These are phyloP conservation scores for Salvator merianae DNA, from an alignment of 2,113 vertebrate species.

Conservation along the genomic window DNA sequence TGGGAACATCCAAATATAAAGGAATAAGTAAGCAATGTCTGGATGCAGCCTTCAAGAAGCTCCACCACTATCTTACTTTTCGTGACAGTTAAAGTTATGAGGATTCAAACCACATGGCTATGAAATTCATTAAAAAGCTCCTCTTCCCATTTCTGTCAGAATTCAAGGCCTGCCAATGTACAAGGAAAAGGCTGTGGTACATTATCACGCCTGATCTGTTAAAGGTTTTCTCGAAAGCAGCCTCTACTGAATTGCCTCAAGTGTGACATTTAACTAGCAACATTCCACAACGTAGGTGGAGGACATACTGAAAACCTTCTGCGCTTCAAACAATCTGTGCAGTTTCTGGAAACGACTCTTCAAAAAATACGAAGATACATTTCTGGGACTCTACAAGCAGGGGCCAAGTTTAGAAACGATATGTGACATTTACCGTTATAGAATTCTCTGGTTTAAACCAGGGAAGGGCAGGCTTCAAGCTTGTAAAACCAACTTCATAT, in stretches of 20 bases:
- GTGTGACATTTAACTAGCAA: neutral
- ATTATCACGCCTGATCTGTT: neutral
- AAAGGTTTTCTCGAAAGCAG: neutral
- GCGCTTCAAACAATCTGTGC: neutral
- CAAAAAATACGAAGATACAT: neutral
- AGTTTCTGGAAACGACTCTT: neutral
- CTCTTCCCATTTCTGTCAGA: neutral
- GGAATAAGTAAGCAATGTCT: too few relatives aligned
- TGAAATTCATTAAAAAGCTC: neutral
- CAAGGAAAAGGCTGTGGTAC: neutral
- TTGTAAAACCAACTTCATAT: neutral
- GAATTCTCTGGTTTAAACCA: neutral
- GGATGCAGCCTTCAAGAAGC: too few relatives aligned
- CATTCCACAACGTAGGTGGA: neutral
- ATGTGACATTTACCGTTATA: neutral
- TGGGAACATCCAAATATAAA: too few relatives aligned
- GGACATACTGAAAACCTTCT: slow-evolving; percentile 4
- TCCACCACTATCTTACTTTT: too few relatives aligned
- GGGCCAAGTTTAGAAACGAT: neutral
- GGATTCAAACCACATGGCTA: too few relatives aligned
- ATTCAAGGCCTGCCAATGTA: neutral
- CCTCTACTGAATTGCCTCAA: neutral
- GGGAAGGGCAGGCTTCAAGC: neutral
- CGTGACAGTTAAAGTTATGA: too few relatives aligned
- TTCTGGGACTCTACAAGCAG: neutral